A percentile compares a stretch with the other conserved stretches of the same genome.
These are phyloP conservation scores for Chelidonichthys spinosus DNA, from an alignment of 2,797 vertebrate genomes.

Conservation along the genomic window DNA sequence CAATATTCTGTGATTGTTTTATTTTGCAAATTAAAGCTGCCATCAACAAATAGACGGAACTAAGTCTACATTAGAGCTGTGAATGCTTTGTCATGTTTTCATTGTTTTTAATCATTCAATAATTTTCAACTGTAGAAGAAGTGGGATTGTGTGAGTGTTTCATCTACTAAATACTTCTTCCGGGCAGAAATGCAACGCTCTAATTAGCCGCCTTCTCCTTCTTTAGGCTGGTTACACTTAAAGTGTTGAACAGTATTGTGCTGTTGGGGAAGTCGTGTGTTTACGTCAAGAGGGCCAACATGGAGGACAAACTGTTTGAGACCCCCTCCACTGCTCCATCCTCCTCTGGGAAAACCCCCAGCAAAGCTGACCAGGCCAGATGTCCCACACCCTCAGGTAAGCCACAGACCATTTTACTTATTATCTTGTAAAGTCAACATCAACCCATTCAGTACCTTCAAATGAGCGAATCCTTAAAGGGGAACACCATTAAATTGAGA, in stretches of 20 bases:
- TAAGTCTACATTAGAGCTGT: neutral
- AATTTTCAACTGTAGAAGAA: neutral
- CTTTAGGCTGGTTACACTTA: slow-evolving; percentile 92
- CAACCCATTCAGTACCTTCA: neutral
- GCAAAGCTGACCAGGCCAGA: slow-evolving; percentile 79
- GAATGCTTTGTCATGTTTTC: neutral
- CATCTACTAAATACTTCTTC: neutral
- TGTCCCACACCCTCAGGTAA: slow-evolving; percentile 76
- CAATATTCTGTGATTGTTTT: neutral
- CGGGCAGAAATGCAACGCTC: slow-evolving; percentile 3
- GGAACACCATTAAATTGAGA: neutral
- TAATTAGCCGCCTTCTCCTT: slow-evolving; percentile 15
- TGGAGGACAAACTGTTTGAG: slow-evolving; percentile 94
- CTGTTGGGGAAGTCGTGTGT: slow-evolving; percentile 95
- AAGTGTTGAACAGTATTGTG: slow-evolving; percentile 96
- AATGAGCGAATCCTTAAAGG: neutral
- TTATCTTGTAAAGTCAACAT: neutral
- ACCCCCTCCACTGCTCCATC: slow-evolving; percentile 72
- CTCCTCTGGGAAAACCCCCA: slow-evolving; percentile 75
- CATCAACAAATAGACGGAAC: neutral
- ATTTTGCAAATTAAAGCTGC: slow-evolving; percentile 3
- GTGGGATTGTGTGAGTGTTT: neutral
- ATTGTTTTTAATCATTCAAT: neutral
- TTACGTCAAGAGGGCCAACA: slow-evolving; percentile 96
- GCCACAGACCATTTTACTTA: neutral